Evolutionary conservation across 2,797 vertebrate genomes (phyloP).

Genomic region (Sebastes umbrosus): DNA sequence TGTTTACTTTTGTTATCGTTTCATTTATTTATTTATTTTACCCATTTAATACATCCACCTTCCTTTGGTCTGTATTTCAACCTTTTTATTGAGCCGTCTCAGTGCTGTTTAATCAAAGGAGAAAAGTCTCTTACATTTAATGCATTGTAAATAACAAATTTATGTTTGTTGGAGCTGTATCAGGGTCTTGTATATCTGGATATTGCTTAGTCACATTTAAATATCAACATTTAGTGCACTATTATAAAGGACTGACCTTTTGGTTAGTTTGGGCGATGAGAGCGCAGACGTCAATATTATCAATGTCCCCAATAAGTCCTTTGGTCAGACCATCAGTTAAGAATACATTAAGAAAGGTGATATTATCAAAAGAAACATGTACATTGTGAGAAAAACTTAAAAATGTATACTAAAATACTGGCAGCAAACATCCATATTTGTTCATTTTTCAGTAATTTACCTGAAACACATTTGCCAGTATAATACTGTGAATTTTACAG

Average conservation of each 20-base stretch:
- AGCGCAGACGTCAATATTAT: background rate
- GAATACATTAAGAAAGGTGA: background rate
- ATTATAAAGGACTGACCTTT: background rate
- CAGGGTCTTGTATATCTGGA: background rate
- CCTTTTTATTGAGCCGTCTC: background rate
- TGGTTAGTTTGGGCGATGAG: background rate
- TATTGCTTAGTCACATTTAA: background rate
- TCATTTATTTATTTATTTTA: too few relatives aligned
- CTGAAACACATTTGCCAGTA: background rate
- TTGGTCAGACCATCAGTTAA: background rate
- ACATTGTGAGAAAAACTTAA: too few relatives aligned
- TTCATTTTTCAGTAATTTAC: background rate
- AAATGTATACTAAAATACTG: too few relatives aligned
- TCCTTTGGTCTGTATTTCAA: background rate
- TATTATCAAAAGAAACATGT: background rate
- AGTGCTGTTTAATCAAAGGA: background rate
- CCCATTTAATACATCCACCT: too few relatives aligned
- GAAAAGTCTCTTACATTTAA: background rate
- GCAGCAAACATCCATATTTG: background rate
- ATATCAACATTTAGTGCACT: background rate
- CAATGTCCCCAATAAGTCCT: background rate
- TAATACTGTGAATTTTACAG: background rate
- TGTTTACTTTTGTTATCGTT: too few relatives aligned
- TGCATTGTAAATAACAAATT: background rate
- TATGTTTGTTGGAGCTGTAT: background rate